Conservation (phyloP, 2,888 invertebrate species). For the Yponomeuta malinellus region DNA sequence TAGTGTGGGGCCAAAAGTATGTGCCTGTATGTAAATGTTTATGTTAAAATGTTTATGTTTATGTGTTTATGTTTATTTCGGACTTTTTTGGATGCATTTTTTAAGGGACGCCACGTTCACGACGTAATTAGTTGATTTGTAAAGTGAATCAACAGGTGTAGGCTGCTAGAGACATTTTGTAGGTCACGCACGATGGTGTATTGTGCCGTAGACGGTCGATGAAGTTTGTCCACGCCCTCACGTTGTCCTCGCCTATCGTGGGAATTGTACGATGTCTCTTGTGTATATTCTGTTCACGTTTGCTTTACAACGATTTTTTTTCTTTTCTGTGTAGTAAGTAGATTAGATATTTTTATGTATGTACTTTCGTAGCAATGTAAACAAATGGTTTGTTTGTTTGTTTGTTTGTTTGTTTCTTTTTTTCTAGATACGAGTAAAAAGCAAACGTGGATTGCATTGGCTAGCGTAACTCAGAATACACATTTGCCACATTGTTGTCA, state of each 20-base stretch:
- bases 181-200: neutral
- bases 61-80: no score
- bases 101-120: neutral
- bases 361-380: no score
- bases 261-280: neutral
- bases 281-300: neutral
- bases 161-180: neutral
- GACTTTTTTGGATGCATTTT: neutral
- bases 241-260: neutral
- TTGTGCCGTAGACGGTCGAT: neutral
- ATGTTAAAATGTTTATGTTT: no score
- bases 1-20: no score
- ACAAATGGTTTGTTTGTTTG: no score
- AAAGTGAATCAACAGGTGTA: slow-evolving; percentile 1
- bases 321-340: neutral
- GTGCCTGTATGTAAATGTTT: no score
- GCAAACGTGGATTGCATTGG: no score
- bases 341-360: no score
- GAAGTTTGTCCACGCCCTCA: neutral
- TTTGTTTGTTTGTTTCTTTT: no score
- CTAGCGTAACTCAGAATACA: no score
- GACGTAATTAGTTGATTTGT: neutral
- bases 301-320: neutral
- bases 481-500: no score
- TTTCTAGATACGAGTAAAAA: no score